Evolutionary conservation across 2,797 vertebrate species (phyloP), one percentile per base, ranked within the genome.

Genomic region (Melanotaenia pygmaea): DNA sequence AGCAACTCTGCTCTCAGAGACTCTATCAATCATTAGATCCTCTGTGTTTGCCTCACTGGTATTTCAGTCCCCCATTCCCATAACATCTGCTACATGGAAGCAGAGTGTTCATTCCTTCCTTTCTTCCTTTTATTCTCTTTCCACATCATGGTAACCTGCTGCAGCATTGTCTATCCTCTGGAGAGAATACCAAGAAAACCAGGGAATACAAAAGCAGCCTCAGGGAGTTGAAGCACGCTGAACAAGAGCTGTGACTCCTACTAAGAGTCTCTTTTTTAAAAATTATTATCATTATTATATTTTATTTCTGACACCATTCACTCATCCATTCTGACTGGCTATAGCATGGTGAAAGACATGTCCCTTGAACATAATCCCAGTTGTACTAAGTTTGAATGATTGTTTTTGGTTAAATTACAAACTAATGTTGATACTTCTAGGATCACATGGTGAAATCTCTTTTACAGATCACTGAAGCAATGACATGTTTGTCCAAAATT

Each of bases 11-110:
- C 74, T 89, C 78, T 82, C 67, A 45, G 77, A 84, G 74, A 87
- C 83, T 87, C 87, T 74, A 91, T 92, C 89, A 91, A 90, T 93
- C 88, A 92, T 87, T 85, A 67, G 63, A 81, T 75, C 82, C 77
- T 76, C 53, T 84, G 82, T 89, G 81, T 87, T 84, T 82, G 80
- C 82, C 72, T 89, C 77, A 35, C 80, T 80, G 66, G 67, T 78
- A 77, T 83, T 86, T 78, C 38, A 61, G 65, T 87, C 82, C 85
- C 90, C 22, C 67, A 64, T 73, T 89, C 89, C 91, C 91, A 28
- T 72, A 89, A 80, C 92, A 93, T 92, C 91, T 93, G 91, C 86
- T 88, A 13, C 67, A 72, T 83, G 76, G 78, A 83, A 70, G 70
- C 75, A 70, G 72, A 80, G 77, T 76, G 73, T 72, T 84, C 87